A percentile compares a stretch with the other conserved stretches of the same genome.
Evolutionary conservation across 2,797 vertebrate genomes (phyloP).

Genomic region (Discoglossus pictus): DNA sequence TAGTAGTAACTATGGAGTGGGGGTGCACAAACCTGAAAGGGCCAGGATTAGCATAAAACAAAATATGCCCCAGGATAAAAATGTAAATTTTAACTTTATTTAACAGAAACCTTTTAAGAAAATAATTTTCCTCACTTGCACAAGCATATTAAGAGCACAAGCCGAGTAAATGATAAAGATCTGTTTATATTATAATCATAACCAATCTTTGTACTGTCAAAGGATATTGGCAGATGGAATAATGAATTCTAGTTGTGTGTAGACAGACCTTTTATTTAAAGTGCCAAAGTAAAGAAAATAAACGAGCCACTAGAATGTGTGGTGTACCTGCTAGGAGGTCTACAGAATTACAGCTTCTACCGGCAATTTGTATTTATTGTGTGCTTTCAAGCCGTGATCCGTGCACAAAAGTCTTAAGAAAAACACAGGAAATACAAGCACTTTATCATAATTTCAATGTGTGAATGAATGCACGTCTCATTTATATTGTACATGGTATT

Average conservation of each 20-base stretch:
- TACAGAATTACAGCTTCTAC: neutral
- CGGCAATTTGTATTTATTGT: neutral
- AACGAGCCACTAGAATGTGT: neutral
- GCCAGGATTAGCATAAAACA: no score
- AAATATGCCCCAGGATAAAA: no score
- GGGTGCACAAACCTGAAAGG: no score
- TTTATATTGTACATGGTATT: neutral
- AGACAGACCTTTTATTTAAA: conserved; percentile 8
- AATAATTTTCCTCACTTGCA: no score
- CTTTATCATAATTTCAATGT: neutral
- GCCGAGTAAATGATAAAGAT: no score
- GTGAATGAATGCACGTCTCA: conserved; percentile 22
- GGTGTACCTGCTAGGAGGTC: conserved; percentile 17
- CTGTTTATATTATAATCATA: no score
- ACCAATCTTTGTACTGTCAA: neutral
- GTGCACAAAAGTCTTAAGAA: conserved; percentile 27
- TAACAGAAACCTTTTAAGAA: no score
- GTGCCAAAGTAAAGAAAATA: neutral
- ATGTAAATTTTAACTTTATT: no score
- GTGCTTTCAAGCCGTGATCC: conserved; percentile 9
- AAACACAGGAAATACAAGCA: conserved; percentile 26
- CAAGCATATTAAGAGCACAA: no score
- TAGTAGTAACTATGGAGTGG: no score
- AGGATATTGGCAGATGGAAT: neutral
- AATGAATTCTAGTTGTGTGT: conserved; percentile 9